Percentiles rank a stretch among this genome's conserved stretches.
Evolutionary conservation across 2,797 vertebrate genomes (phyloP).

Genomic region (Otolemur crassicaudatus): DNA sequence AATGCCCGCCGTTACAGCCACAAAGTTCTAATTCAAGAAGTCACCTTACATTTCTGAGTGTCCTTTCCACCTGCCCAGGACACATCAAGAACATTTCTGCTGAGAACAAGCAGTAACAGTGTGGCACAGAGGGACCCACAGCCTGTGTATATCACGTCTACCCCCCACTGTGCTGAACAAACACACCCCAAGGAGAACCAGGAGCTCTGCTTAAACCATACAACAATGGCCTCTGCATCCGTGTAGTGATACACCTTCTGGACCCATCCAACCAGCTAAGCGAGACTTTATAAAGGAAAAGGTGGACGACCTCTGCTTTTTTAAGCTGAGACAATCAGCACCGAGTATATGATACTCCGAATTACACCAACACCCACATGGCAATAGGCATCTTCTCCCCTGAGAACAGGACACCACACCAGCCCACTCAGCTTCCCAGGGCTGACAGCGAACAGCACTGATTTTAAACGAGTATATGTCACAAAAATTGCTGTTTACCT

Average conservation of each 20-base stretch:
- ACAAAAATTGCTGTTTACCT: not conserved
- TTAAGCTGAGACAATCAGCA: not conserved
- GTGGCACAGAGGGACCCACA: rapidly evolving
- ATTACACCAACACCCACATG: not conserved
- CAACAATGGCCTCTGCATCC: slow-evolving; percentile 63
- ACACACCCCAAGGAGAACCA: not conserved
- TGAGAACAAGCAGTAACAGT: too few species aligned
- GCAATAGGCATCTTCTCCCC: not conserved
- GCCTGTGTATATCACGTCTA: rapidly evolving
- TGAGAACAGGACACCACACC: not conserved
- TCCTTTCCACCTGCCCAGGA: not conserved
- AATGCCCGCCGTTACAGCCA: not conserved
- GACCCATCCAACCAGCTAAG: slow-evolving; percentile 76
- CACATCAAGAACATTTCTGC: not conserved
- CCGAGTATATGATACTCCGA: not conserved
- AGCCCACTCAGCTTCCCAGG: slow-evolving; percentile 27
- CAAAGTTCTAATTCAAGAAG: rapidly evolving
- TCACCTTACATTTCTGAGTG: rapidly evolving
- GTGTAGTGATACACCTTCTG: slow-evolving; percentile 67
- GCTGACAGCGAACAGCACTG: slow-evolving; percentile 25
- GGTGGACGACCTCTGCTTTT: not conserved
- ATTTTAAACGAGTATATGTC: not conserved
- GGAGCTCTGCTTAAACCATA: slow-evolving; percentile 61
- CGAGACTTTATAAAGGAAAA: slow-evolving; percentile 53
- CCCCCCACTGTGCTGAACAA: not conserved